Percentiles rank a stretch among this genome's conserved stretches.
These are phyloP conservation scores for Coremacera marginata DNA, from an alignment of 2,888 invertebrate species.

Conservation along the genomic window DNA sequence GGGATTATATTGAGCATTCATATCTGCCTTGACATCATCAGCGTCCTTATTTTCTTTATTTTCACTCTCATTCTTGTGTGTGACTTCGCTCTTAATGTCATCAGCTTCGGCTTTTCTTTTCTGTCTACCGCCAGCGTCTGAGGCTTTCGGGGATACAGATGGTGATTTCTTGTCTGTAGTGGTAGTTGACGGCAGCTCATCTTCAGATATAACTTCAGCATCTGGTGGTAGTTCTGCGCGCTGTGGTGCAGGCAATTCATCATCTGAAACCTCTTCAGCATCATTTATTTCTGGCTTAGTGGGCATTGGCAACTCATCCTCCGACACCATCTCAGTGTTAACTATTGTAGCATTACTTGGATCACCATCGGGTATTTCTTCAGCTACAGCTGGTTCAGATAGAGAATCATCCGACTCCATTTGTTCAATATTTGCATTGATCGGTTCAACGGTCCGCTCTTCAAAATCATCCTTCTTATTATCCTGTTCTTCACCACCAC, in stretches of 20 bases:
- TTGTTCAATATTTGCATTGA: constrained; percentile 54
- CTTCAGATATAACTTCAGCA: constrained; percentile 85
- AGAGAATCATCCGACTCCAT: constrained; percentile 61
- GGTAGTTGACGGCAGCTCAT: constrained; percentile 77
- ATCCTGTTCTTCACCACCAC: constrained; percentile 62
- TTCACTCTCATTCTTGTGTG: not conserved
- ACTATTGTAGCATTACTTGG: constrained; percentile 72
- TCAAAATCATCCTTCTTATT: constrained; percentile 60
- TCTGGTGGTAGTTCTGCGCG: constrained; percentile 79
- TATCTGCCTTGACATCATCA: constrained; percentile 42
- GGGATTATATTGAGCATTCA: constrained; percentile 80
- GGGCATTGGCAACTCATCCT: constrained; percentile 82
- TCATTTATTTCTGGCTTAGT: constrained; percentile 83
- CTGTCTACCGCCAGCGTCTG: constrained; percentile 38
- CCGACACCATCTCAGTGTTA: constrained; percentile 87
- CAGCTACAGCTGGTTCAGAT: constrained; percentile 64
- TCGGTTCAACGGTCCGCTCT: constrained; percentile 50
- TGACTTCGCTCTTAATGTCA: constrained; percentile 42
- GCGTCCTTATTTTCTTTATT: not conserved
- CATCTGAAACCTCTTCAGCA: constrained; percentile 86
- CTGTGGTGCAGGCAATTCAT: constrained; percentile 80
- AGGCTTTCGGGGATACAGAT: constrained; percentile 44
- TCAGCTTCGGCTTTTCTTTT: constrained; percentile 51
- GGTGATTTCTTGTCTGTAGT: constrained; percentile 44
- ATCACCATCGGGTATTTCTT: constrained; percentile 60